Evolutionary conservation across 1,140 invertebrate genomes (phyloP), one percentile per base, ranked within the genome.

Genomic region (Whitmania pigra): DNA sequence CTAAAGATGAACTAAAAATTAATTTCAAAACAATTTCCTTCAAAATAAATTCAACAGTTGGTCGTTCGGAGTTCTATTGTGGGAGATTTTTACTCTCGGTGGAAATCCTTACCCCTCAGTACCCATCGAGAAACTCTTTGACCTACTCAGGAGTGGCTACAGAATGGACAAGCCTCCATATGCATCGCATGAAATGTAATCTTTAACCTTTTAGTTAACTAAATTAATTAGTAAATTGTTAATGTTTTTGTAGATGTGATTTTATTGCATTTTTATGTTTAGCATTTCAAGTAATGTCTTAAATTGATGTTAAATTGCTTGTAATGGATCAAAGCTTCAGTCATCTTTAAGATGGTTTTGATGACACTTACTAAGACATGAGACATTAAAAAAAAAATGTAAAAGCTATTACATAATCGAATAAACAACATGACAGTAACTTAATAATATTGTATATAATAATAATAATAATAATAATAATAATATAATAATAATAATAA

Each of bases 101-200:
- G 85, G 83, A n/a, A 84, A 84, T 69, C 85, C 85, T n/a, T 86
- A 86, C 77, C 85, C 84, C 9, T 82, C 81, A 17, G 78, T 83
- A 11, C 79, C 80, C 68, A 87, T 90, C 15, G 90, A 92, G 77
- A 88, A 89, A 76, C 82, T 93, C 18, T 90, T 91, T 79, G 88
- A 93, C 77, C 85, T 93, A 72, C 83, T 97, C 66, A 87, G 89
- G 78, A 88, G 88, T 43, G 94, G 94, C 0, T 88, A 93, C 78
- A 85, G 94, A 76, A 96, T 97, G 93, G 91, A 94, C 79, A 91
- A 90, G 77, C 94, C 94, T 54, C 86, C 89, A 0, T 90, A 90
- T 78, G 94, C 93, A 78, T 90, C 91, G 3, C 83, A 90, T 36
- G 92, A 95, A 85, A 90, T 96, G 87, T 92, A 84, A 87, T 86